Evolutionary conservation across 2,797 vertebrate species (phyloP), one percentile per base, ranked within the genome.

Genomic region (Pitangus sulphuratus): DNA sequence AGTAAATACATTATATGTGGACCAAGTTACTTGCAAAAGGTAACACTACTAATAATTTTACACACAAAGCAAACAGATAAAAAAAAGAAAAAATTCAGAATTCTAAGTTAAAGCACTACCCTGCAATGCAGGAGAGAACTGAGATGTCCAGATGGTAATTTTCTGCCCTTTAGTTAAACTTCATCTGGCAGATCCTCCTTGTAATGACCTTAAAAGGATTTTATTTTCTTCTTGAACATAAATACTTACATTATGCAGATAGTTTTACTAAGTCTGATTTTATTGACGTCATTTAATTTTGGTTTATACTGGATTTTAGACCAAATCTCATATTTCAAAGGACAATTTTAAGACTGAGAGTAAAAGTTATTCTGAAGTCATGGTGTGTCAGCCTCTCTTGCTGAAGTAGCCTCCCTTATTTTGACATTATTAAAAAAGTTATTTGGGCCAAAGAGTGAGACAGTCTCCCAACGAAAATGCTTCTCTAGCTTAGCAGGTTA

Each of bases 161-260:
- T 95, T 78, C 44, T 78, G 30, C 51, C 19, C 13, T 82, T 81
- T 42, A 82, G 44, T 78, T 82, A 91, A 74, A 94, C 66, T 74
- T 86, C 91, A 89, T 0, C 8, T 87, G 66, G 15, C 53, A 91
- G 35, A 78, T 81, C 81, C 56, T 84, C 64, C 51, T 79, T 86
- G 56, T 66, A 58, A 76, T 33, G 35, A 30, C 24, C 33, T 84
- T 81, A n/a, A 87, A 54, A 87, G 18, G 60, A 81, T 42, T 69
- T 84, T 51, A 20, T 61, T 84, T 68, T 87, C 33, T 77, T 86
- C 60, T 70, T 57, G 30, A 86, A 45, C 7, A 42, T 37, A 69
- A 75, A 66, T 62, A 66, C 15, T 45, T 69, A 44, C 5, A 50
- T 77, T 50, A 75, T 87, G 10, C 7, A 60, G 26, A 35, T 24